Conservation (phyloP, 2,888 invertebrate species). For the Sinopyrophorus schimmeli region DNA sequence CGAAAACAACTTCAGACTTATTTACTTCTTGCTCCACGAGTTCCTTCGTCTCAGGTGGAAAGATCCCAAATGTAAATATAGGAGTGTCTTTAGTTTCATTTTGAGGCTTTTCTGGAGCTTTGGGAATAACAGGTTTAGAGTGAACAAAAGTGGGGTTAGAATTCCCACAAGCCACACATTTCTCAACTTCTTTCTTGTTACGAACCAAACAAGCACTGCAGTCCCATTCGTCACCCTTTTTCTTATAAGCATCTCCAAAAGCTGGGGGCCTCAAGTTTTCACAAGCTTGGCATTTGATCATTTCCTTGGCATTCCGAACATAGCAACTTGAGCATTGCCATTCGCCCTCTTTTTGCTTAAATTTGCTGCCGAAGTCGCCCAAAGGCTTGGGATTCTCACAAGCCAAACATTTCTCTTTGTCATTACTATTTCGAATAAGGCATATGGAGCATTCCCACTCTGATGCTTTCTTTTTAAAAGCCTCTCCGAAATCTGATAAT, state of each 20-base stretch:
- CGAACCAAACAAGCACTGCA: slow-evolving; percentile 65
- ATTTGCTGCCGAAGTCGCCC: no score
- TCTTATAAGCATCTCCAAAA: slow-evolving; percentile 41
- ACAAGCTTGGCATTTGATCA: slow-evolving; percentile 61
- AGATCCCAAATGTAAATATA: slow-evolving; percentile 38
- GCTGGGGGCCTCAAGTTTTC: slow-evolving; percentile 54
- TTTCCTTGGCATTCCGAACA: slow-evolving; percentile 61
- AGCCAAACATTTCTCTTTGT: slow-evolving; percentile 59
- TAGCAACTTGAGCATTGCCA: slow-evolving; percentile 72
- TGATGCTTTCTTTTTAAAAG: slow-evolving; percentile 56
- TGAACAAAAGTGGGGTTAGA: no score
- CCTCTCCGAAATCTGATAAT: no score
- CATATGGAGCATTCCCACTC: slow-evolving; percentile 67
- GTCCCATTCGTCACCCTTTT: slow-evolving; percentile 57
- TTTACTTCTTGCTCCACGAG: no score
- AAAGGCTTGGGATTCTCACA: slow-evolving; percentile 62
- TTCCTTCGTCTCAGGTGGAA: no score
- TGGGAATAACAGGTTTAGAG: slow-evolving; percentile 56
- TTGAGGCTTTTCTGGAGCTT: no score
- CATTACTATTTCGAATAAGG: slow-evolving; percentile 61
- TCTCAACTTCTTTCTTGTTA: slow-evolving; percentile 55
- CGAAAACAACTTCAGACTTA: no score
- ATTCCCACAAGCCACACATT: slow-evolving; percentile 65
- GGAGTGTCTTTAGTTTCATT: slow-evolving; percentile 24
- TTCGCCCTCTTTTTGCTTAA: slow-evolving; percentile 60